Evolutionary conservation across 2,888 invertebrate genomes (phyloP), one percentile per base, ranked within the genome.

Genomic region (Oligia latruncula): DNA sequence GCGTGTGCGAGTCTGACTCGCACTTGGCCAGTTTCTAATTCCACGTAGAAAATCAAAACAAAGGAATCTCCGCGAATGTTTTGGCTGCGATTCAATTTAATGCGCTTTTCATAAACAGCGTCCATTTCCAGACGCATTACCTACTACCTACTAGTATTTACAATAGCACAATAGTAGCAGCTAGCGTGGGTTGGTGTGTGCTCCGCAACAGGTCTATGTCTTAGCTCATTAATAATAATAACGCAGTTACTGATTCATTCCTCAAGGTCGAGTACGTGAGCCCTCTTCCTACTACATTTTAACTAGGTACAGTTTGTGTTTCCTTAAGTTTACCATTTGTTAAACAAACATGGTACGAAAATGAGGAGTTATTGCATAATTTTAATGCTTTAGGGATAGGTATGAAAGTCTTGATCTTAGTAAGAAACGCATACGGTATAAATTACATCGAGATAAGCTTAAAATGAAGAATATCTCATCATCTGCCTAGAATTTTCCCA

Each of bases 211-310:
- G 84, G 55, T 83, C 58, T 60, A 17, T 43, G 65, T 62, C 73
- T 79, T 62, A 65, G 40, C 74, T 76, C 75, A 72, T 68, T 71
- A 77, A 60, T 83, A 78, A 86, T 71, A 77, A 60, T 83, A 78
- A 86, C 80, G 88, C 74, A 72, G 55, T 77, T 74, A 80, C 76
- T 86, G 78, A 88, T 75, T 88, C 74, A 83, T 43, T 71, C 49
- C 35, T 60, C 87, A 87, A 88, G 89, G 89, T 76, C 73, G 64
- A 60, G 29, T 43, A 40, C 60, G 71, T 29, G n/a, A 72, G 75
- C 52, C 67, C 76, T 74, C 67, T 78, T 78, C 66, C 75, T 75
- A 60, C 67, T 65, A 65, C 58, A 65, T 66, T 67, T 43, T 35
- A 70, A 60, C 15, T 80, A 62, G 13, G n/a, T 29, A 43, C n/a